Evolutionary conservation across 2,797 vertebrate genomes (phyloP).

Genomic region (Sibirionetta formosa): DNA sequence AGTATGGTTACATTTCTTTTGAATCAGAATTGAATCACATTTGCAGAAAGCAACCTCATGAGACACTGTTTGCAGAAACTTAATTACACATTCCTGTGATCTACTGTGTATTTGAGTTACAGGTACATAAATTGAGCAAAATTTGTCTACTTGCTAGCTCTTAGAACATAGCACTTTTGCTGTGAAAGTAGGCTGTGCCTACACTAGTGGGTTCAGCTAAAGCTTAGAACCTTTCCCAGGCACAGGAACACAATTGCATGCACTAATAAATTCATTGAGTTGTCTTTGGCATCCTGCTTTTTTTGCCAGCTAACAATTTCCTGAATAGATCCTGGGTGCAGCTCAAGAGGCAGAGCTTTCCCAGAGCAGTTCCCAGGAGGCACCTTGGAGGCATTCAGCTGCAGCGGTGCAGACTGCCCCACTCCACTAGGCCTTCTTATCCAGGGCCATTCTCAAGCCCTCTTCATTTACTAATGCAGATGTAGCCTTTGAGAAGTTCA

Average conservation of each 20-base stretch:
- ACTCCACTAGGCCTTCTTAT: rapidly evolving
- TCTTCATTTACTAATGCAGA: neutral
- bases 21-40: neutral
- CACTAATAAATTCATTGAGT: neutral
- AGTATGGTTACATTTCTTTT: neutral
- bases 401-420: neutral
- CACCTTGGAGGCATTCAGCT: rapidly evolving
- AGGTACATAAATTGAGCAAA: neutral
- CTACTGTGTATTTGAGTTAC: neutral
- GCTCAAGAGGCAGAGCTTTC: neutral
- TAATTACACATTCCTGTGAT: neutral
- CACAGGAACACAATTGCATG: neutral
- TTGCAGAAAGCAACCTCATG: neutral
- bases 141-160: neutral
- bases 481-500: neutral
- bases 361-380: neutral
- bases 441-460: neutral
- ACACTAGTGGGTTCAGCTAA: neutral
- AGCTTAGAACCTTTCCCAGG: neutral
- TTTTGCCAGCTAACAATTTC: neutral
- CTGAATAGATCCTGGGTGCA: neutral
- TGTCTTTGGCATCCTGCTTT: neutral
- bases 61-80: neutral
- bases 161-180: neutral
- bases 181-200: neutral